Percentiles rank a stretch among this genome's conserved stretches.
phyloP scores from a whole-genome alignment of 2,888 invertebrate species.

The Mycalesis mineus region DNA sequence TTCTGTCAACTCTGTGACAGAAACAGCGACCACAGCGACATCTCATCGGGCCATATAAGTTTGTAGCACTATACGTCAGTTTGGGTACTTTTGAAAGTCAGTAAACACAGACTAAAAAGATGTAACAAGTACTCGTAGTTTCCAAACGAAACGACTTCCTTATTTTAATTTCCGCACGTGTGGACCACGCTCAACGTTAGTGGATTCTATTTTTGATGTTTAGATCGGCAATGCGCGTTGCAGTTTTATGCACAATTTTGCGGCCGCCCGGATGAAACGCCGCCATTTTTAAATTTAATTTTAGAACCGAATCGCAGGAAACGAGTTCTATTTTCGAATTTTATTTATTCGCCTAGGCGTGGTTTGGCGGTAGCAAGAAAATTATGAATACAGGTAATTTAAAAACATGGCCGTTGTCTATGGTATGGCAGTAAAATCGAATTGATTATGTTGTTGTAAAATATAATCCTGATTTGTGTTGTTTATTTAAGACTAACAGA shows the following conservation, averaged over 20 bases:
- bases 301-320: conserved; percentile 68
- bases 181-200: conserved; percentile 46
- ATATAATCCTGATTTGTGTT: conserved; percentile 6
- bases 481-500: conserved; percentile 9
- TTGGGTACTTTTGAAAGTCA: too few relatives aligned
- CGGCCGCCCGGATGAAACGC: conserved; percentile 46
- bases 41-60: too few relatives aligned
- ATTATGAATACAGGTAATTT: conserved; percentile 14
- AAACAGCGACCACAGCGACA: too few relatives aligned
- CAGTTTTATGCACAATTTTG: conserved; percentile 76
- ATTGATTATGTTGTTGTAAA: conserved; percentile 9
- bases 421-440: conserved; percentile 9
- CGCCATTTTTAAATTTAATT: conserved; percentile 69
- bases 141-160: background rate
- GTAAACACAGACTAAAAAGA: too few relatives aligned
- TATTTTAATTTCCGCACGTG: conserved; percentile 30
- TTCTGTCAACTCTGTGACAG: too few relatives aligned
- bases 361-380: conserved; percentile 39
- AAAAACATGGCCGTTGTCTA: conserved; percentile 26
- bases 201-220: conserved; percentile 75
- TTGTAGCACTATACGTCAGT: too few relatives aligned
- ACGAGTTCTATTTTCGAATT: conserved; percentile 64
- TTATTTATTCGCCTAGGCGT: conserved; percentile 70
- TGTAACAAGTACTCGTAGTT: background rate
- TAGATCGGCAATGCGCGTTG: conserved; percentile 71